phyloP scores from a whole-genome alignment of 2,888 invertebrate genomes.

The Lepidochrysops patricia region DNA sequence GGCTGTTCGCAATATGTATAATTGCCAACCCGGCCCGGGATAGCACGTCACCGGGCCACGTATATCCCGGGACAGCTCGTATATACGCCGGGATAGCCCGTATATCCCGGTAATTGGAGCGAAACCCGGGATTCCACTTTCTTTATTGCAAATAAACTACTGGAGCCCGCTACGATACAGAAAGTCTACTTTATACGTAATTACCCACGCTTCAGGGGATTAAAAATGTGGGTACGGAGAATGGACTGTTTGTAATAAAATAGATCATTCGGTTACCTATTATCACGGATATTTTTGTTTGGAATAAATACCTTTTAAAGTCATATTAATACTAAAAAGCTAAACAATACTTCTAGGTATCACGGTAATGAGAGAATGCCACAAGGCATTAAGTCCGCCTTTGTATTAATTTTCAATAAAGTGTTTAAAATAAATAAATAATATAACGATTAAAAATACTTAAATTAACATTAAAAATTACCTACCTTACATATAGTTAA shows the following conservation, averaged over 20 bases:
- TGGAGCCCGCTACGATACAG: conserved; percentile 31
- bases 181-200: not conserved
- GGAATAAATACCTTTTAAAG: too few relatives aligned
- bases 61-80: conserved; percentile 50
- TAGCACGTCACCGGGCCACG: conserved; percentile 63
- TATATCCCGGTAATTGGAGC: conserved; percentile 74
- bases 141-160: conserved; percentile 74
- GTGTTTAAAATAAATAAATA: too few relatives aligned
- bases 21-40: conserved; percentile 52
- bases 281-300: too few relatives aligned
- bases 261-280: too few relatives aligned
- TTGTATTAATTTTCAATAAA: too few relatives aligned
- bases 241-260: not conserved
- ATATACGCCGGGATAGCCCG: conserved; percentile 58
- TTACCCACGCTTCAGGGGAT: not conserved
- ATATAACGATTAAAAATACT: too few relatives aligned
- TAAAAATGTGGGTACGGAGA: not conserved
- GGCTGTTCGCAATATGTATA: conserved; percentile 60
- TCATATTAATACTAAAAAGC: too few relatives aligned
- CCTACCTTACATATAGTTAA: too few relatives aligned
- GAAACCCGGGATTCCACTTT: conserved; percentile 70
- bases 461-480: too few relatives aligned
- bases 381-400: too few relatives aligned
- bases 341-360: too few relatives aligned
- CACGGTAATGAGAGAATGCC: too few relatives aligned